These are phyloP conservation scores for Drosophila eugracilis DNA, from an alignment of 1,140 invertebrate genomes.

Conservation along the genomic window DNA sequence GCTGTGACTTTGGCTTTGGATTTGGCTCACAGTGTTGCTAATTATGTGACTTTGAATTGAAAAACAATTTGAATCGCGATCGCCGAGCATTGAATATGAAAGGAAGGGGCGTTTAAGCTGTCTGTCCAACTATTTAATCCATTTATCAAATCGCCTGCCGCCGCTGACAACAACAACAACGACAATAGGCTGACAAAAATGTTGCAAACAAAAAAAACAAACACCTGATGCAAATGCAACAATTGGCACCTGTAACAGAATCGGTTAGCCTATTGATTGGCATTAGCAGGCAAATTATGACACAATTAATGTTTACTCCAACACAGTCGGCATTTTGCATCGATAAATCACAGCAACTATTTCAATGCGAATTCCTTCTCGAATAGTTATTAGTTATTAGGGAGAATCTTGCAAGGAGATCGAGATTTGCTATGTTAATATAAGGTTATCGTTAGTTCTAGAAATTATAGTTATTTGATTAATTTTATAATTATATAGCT, in stretches of 20 bases:
- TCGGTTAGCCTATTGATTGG: slow-evolving; percentile 29
- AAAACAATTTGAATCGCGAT: slow-evolving; percentile 34
- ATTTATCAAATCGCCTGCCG: slow-evolving; percentile 43
- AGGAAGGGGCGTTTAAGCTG: slow-evolving; percentile 36
- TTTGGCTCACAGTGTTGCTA: slow-evolving; percentile 22
- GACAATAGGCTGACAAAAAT: slow-evolving; percentile 9
- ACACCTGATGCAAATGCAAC: slow-evolving; percentile 11
- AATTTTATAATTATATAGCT: background rate
- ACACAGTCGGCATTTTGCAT: slow-evolving; percentile 7
- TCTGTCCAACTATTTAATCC: slow-evolving; percentile 12
- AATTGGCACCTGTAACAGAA: slow-evolving; percentile 10
- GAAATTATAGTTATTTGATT: background rate
- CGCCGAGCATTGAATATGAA: slow-evolving; percentile 13
- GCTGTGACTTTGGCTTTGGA: slow-evolving; percentile 15
- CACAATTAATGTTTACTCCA: slow-evolving; percentile 29
- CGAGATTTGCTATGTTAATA: background rate
- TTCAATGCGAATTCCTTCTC: slow-evolving; percentile 25
- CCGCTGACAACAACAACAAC: slow-evolving; percentile 40
- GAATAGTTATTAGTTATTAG: background rate
- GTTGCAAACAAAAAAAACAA: background rate
- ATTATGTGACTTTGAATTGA: slow-evolving; percentile 47
- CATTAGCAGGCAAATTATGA: slow-evolving; percentile 47
- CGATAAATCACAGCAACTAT: slow-evolving; percentile 27
- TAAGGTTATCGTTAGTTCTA: background rate
- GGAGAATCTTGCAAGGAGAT: slow-evolving; percentile 18